Conservation (phyloP, 2,113 vertebrate species). For the Oriolus oriolus region DNA sequence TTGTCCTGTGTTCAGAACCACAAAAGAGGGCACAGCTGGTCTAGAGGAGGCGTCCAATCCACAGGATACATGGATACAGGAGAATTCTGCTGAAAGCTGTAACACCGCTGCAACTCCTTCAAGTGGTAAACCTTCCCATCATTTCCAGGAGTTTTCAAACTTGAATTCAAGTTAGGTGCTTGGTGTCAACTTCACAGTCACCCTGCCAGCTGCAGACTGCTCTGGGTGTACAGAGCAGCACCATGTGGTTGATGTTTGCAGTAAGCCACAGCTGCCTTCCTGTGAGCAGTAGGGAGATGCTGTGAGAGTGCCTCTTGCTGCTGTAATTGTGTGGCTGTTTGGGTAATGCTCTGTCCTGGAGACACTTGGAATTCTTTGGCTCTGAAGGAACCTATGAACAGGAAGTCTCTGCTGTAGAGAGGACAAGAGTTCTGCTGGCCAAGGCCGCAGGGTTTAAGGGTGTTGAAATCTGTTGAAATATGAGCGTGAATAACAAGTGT, state of each 20-base stretch:
- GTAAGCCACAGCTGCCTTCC: background rate
- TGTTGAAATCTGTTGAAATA: background rate
- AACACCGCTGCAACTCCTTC: background rate
- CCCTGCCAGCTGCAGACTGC: background rate
- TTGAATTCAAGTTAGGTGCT: background rate
- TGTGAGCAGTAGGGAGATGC: background rate
- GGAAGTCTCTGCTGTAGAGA: background rate
- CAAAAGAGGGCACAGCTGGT: background rate
- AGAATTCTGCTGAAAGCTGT: background rate
- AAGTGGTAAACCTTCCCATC: conserved; percentile 7
- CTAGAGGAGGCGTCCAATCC: background rate
- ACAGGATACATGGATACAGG: background rate
- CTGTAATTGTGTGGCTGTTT: rapidly evolving
- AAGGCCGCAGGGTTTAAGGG: background rate
- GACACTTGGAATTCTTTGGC: background rate
- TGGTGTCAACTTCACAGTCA: background rate
- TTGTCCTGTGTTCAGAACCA: background rate
- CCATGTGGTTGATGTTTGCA: background rate
- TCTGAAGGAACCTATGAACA: background rate
- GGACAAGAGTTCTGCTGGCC: background rate
- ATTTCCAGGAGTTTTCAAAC: background rate
- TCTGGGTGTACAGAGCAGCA: background rate
- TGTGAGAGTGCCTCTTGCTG: background rate
- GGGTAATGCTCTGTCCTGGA: background rate
- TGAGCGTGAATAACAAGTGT: background rate